phyloP scores from a whole-genome alignment of 1,140 invertebrate genomes.

The Leptestheria dahalacensis region DNA sequence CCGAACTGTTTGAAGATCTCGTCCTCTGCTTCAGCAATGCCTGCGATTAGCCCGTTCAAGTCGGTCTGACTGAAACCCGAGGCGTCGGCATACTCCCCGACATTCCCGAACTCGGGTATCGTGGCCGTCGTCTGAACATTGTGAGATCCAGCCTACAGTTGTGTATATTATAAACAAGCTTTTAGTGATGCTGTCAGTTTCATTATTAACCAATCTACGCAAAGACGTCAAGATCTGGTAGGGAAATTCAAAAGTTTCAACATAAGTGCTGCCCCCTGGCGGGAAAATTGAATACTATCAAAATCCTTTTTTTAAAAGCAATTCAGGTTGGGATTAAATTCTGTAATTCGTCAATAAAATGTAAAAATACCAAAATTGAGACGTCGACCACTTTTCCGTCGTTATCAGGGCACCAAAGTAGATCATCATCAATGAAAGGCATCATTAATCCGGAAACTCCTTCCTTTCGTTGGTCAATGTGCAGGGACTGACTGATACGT shows the following conservation, averaged over 20 bases:
- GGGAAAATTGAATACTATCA: too few species aligned
- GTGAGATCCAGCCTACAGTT: constrained; percentile 7
- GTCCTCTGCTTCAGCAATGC: constrained; percentile 45
- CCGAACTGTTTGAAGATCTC: constrained; percentile 53
- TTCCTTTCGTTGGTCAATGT: too few species aligned
- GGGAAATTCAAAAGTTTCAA: constrained; percentile 3
- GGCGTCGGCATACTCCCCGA: constrained; percentile 22
- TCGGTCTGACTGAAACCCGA: constrained; percentile 48
- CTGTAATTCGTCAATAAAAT: too few species aligned
- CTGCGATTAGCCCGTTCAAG: constrained; percentile 42
- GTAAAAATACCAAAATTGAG: constrained; percentile 55
- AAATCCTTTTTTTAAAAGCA: too few species aligned
- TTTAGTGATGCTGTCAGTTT: too few species aligned
- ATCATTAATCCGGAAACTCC: too few species aligned
- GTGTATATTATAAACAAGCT: background rate
- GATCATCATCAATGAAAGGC: constrained; percentile 87
- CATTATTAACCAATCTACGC: constrained; percentile 13
- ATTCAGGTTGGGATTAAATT: too few species aligned
- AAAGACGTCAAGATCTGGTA: constrained; percentile 8
- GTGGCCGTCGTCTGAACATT: constrained; percentile 14
- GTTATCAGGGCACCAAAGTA: constrained; percentile 79
- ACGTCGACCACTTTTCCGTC: constrained; percentile 81
- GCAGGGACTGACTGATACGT: too few species aligned
- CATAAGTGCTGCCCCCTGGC: too few species aligned
- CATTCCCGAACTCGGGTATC: constrained; percentile 5